phyloP scores from a whole-genome alignment of 2,888 invertebrate species.

The Diplazon laetatorius region DNA sequence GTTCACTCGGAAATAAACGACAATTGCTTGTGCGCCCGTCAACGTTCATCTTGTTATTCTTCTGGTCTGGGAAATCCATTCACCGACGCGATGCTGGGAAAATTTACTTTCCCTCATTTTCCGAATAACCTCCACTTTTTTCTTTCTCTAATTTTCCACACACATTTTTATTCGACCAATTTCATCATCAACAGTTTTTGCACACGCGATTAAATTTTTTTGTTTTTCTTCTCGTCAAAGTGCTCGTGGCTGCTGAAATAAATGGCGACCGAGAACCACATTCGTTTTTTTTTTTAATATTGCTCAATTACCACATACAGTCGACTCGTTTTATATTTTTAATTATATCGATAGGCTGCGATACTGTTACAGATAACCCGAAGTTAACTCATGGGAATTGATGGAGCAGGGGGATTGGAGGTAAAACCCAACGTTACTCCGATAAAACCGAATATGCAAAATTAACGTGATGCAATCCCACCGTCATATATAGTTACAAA shows the following conservation, averaged over 20 bases:
- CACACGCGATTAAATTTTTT: too few relatives aligned
- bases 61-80: constrained; percentile 7
- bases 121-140: not conserved
- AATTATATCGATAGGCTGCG: constrained; percentile 15
- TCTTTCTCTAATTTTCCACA: too few relatives aligned
- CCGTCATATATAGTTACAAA: too few relatives aligned
- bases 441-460: constrained; percentile 10
- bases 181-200: too few relatives aligned
- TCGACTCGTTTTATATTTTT: too few relatives aligned
- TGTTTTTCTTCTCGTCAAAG: too few relatives aligned
- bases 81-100: not conserved
- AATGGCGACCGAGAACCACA: too few relatives aligned
- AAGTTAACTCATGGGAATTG: constrained; percentile 20
- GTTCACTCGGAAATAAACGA: constrained; percentile 17
- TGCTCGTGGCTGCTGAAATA: too few relatives aligned
- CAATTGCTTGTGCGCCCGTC: constrained; percentile 9
- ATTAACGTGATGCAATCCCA: constrained; percentile 10
- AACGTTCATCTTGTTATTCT: constrained; percentile 19
- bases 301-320: too few relatives aligned
- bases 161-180: too few relatives aligned
- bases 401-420: constrained; percentile 11
- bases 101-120: not conserved
- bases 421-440: not conserved
- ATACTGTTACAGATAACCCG: constrained; percentile 35
- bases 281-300: too few relatives aligned